Evolutionary conservation across 1,140 invertebrate species (phyloP).

Genomic region (Zaprionus nigranus): DNA sequence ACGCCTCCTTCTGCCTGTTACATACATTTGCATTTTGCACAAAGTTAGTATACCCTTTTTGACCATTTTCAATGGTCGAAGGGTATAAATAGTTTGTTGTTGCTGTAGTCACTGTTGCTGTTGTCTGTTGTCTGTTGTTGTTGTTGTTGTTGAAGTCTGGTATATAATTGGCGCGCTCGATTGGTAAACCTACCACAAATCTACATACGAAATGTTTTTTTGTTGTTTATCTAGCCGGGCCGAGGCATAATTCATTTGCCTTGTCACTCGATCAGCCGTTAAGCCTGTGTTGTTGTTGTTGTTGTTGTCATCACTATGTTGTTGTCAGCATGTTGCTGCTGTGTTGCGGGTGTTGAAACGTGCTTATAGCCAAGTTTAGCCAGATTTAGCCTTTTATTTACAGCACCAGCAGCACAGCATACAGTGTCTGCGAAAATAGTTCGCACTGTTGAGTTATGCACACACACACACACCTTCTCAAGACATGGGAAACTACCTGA

Average conservation of each 20-base stretch:
- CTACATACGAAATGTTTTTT: slow-evolving; percentile 58
- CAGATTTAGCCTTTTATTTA: slow-evolving; percentile 7
- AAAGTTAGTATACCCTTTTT: no score
- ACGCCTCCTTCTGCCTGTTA: no score
- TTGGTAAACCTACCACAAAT: slow-evolving; percentile 62
- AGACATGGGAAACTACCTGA: slow-evolving; percentile 30
- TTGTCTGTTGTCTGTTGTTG: not conserved
- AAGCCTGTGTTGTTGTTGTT: slow-evolving; percentile 20
- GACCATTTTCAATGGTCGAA: no score
- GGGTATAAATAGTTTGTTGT: slow-evolving; percentile 35
- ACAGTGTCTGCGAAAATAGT: not conserved
- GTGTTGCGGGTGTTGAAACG: slow-evolving; percentile 70
- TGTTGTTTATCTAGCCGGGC: slow-evolving; percentile 27
- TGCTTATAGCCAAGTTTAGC: slow-evolving; percentile 40
- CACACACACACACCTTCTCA: not conserved
- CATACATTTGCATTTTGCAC: no score
- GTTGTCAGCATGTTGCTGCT: slow-evolving; percentile 17
- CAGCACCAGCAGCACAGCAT: slow-evolving; percentile 13
- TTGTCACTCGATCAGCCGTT: slow-evolving; percentile 46
- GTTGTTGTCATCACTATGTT: not conserved
- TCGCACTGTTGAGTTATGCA: not conserved
- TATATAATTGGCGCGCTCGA: slow-evolving; percentile 74
- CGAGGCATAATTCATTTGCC: slow-evolving; percentile 44
- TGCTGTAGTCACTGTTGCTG: slow-evolving; percentile 11
- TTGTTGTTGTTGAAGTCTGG: slow-evolving; percentile 33